Base-by-base conservation (phyloP, 2,113 vertebrate genomes). In the Hippocampus barbouri region DNA sequence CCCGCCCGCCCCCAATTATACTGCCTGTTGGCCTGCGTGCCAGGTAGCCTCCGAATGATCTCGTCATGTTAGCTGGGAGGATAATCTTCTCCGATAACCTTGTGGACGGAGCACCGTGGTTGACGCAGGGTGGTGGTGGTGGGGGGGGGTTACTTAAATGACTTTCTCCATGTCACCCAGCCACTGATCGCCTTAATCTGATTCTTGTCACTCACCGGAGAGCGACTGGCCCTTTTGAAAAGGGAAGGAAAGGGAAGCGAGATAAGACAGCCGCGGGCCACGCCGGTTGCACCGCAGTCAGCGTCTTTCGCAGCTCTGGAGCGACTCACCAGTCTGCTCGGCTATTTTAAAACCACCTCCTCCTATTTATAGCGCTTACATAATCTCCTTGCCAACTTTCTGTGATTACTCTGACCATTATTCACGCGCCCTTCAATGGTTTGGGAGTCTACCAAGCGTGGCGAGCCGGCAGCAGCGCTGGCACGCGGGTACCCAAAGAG, bases 171-270 rank as follows among this genome's bases (percentile, higher is more conserved):
- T 81, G 80, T 81, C 80, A 84, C 70, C 68, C 69, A 5, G 69
- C 20, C 70, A 78, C 85, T 84, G 87, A 89, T 88, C 87, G 73
- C 79, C 73, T 71, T 88, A 87, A 90, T 85, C 86, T 83, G 80
- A 82, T 65, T 30, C 59, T 72, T 72, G 34, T 7, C 45, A 78
- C 77, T 83, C 79, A 79, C 70, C 79, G 63, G 51, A 9, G 59
- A 60, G 63, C 61, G 1, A 60, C 59, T 18, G 57, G 57, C 23
- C 23, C 12, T 59, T 59, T 59, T 30, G 7, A 60, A 60, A 60
- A 30, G 27, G 27, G 14, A 56, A 41, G 66, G 49, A 53, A 61
- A 21, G 61, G 14, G 12, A 30, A 41, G 23, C n/a, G 51, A 74
- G 18, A 65, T 60, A 21, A 5, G 1, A 40, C 18, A 68, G 23